Percentiles rank a stretch among this genome's conserved stretches.
Evolutionary conservation across 2,113 vertebrate genomes (phyloP).

Genomic region (Pycnonotus jocosus): DNA sequence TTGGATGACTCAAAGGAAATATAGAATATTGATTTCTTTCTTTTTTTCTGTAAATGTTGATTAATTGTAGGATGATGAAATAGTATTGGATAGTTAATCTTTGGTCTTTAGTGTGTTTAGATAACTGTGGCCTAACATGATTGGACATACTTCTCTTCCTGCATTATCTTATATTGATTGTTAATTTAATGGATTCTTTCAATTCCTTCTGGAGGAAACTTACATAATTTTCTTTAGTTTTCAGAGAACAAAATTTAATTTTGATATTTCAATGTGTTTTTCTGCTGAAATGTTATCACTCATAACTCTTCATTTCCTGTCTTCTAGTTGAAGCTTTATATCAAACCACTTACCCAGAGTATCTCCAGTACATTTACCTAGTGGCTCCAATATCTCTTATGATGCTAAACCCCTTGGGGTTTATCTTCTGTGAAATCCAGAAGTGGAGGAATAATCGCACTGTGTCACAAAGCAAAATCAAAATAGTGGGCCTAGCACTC

Average conservation of each 20-base stretch:
- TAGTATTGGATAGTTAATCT: background rate
- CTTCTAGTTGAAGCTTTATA: slow-evolving; percentile 94
- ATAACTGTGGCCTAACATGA: background rate
- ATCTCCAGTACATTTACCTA: slow-evolving; percentile 97
- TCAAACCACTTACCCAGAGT: slow-evolving; percentile 89
- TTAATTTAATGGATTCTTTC: background rate
- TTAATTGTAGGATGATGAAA: background rate
- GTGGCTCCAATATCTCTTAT: slow-evolving; percentile 95
- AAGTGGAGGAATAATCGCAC: slow-evolving; percentile 83
- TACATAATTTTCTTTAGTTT: background rate
- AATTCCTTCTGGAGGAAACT: background rate
- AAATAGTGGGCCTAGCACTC: slow-evolving; percentile 82
- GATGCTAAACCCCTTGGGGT: slow-evolving; percentile 93
- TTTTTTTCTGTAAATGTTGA: background rate
- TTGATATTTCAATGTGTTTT: background rate
- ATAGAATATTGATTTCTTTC: background rate
- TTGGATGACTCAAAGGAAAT: background rate
- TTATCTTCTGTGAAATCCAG: slow-evolving; percentile 95
- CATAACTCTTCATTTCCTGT: slow-evolving; percentile 40
- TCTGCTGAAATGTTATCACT: slow-evolving; percentile 23
- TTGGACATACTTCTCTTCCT: background rate
- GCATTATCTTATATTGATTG: background rate
- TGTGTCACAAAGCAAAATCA: slow-evolving; percentile 80
- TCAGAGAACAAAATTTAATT: background rate
- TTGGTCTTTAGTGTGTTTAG: background rate